A percentile compares a stretch with the other conserved stretches of the same genome.
These are phyloP conservation scores for Nemopilema nomurai DNA, from an alignment of 30 jellyfish, hydroid and myxozoan species.

Conservation along the genomic window DNA sequence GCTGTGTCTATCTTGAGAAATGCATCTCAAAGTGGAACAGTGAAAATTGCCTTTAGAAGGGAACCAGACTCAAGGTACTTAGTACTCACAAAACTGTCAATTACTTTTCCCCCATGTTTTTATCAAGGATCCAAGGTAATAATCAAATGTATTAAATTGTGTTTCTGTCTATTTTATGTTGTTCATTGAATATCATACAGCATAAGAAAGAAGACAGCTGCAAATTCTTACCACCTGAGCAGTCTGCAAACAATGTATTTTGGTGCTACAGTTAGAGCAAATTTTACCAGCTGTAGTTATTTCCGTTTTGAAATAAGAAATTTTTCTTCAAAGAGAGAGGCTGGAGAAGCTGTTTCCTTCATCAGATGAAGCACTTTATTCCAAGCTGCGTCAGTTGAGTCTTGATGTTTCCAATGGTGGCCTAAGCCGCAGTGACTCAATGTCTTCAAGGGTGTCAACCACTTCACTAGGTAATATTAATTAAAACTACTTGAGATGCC, in stretches of 20 bases:
- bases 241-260: too few species aligned
- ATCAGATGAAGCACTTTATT: slow-evolving; percentile 7
- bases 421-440: slow-evolving; percentile 60
- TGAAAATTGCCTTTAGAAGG: slow-evolving; percentile 27
- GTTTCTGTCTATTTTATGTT: too few species aligned
- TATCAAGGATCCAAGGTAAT: too few species aligned
- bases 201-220: too few species aligned
- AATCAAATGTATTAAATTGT: too few species aligned
- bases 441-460: slow-evolving; percentile 43
- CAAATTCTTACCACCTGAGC: too few species aligned
- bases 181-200: too few species aligned
- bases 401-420: slow-evolving; percentile 6
- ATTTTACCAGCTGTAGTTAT: too few species aligned
- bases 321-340: slow-evolving; percentile 29
- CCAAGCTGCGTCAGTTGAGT: not conserved
- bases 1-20: slow-evolving; percentile 71
- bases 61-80: slow-evolving; percentile 60
- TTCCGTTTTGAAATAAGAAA: not conserved
- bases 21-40: slow-evolving; percentile 82
- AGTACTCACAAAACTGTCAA: not conserved
- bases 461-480: slow-evolving; percentile 55
- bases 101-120: too few species aligned
- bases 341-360: slow-evolving; percentile 44
- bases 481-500: too few species aligned
- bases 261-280: too few species aligned